These are phyloP conservation scores for Diprion similis DNA, from an alignment of 1,140 invertebrate species.

Conservation along the genomic window DNA sequence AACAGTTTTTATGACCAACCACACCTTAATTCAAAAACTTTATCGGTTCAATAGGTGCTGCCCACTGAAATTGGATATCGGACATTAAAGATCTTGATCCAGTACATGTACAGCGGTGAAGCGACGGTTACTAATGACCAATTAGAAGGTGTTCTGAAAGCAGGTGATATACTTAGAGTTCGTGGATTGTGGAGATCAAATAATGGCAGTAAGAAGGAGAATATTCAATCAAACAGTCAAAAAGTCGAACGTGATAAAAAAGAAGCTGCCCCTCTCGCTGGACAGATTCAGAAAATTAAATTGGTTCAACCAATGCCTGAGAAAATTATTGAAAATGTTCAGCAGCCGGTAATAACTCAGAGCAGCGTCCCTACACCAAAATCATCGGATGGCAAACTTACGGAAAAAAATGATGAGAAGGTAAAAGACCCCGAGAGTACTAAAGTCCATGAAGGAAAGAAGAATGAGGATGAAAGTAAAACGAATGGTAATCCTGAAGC, in stretches of 20 bases:
- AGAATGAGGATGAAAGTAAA: conserved; percentile 52
- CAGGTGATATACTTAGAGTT: conserved; percentile 80
- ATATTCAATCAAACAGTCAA: conserved; percentile 55
- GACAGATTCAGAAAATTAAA: conserved; percentile 59
- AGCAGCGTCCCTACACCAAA: conserved; percentile 16
- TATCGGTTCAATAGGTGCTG: conserved; percentile 64
- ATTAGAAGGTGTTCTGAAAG: conserved; percentile 77
- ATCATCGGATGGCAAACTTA: conserved; percentile 28
- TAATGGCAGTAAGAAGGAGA: conserved; percentile 64
- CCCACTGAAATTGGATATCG: conserved; percentile 81
- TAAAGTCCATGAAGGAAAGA: conserved; percentile 42
- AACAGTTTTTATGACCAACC: background rate
- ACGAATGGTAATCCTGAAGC: conserved; percentile 45
- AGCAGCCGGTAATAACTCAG: conserved; percentile 29
- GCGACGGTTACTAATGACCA: conserved; percentile 86
- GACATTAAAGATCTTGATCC: conserved; percentile 80
- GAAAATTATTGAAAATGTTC: conserved; percentile 40
- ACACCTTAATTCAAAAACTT: background rate
- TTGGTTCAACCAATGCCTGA: conserved; percentile 52
- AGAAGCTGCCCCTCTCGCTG: conserved; percentile 46
- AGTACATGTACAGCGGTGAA: conserved; percentile 88
- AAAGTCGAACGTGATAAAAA: conserved; percentile 50
- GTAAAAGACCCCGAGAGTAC: conserved; percentile 39
- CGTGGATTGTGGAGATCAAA: conserved; percentile 71
- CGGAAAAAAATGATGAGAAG: conserved; percentile 37